phyloP scores from a whole-genome alignment of 2,888 invertebrate species.

The Xestia xanthographa region DNA sequence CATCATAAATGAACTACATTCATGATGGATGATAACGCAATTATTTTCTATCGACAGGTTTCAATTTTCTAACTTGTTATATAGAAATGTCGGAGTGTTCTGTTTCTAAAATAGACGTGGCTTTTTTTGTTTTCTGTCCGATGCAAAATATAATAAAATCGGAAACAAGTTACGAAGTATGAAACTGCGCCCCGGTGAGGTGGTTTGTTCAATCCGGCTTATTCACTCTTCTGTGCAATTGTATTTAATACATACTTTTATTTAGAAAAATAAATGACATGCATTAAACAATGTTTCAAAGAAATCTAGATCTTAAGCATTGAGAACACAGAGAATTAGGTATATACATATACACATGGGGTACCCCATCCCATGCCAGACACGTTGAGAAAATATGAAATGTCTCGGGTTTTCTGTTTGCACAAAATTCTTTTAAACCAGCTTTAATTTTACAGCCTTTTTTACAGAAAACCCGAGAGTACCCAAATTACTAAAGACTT shows the following conservation, averaged over 20 bases:
- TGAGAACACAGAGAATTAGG: not conserved
- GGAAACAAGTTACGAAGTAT: not conserved
- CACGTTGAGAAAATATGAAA: not conserved
- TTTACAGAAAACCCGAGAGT: not conserved
- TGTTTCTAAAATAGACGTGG: not conserved
- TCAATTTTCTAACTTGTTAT: not conserved
- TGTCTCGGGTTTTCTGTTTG: not conserved
- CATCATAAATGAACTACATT: not conserved
- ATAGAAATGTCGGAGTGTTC: not conserved
- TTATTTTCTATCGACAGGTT: not conserved
- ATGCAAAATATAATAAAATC: not conserved
- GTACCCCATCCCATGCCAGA: too few relatives aligned
- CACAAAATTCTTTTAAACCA: not conserved
- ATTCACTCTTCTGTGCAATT: not conserved
- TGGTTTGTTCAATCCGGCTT: not conserved
- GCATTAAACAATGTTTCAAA: not conserved
- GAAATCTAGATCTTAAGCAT: not conserved
- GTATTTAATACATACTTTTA: too few relatives aligned
- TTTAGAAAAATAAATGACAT: too few relatives aligned
- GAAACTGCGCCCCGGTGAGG: not conserved
- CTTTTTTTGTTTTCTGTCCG: not conserved
- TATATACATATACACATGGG: not conserved
- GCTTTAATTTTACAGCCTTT: not conserved
- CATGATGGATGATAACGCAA: not conserved
- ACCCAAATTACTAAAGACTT: not conserved